Conservation (phyloP, 2,888 invertebrate genomes). For the Tenthredo scrophulariae region DNA sequence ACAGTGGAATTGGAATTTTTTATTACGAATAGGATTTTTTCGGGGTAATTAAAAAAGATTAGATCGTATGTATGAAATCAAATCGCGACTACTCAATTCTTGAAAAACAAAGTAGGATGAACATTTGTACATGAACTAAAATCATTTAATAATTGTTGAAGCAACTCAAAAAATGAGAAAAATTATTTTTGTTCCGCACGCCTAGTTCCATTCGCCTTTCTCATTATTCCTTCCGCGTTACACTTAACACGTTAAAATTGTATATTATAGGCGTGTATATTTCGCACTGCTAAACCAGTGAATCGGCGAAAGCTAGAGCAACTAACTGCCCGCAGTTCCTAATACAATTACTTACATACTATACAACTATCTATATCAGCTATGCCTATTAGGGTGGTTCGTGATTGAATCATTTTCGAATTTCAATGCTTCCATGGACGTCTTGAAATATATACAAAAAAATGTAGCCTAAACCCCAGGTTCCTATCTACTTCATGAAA, state of each 20-base stretch:
- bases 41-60: neutral
- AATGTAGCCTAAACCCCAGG: too few species aligned
- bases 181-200: slow-evolving; percentile 10
- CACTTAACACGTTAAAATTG: neutral
- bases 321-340: slow-evolving; percentile 23
- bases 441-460: too few species aligned
- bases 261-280: neutral
- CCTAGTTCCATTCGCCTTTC: slow-evolving; percentile 40
- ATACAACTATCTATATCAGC: neutral
- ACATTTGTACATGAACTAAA: neutral
- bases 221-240: slow-evolving; percentile 38
- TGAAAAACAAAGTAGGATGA: neutral
- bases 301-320: slow-evolving; percentile 51
- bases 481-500: too few species aligned
- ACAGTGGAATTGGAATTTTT: neutral
- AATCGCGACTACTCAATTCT: too few species aligned
- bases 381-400: neutral
- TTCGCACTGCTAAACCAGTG: neutral
- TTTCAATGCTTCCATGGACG: too few species aligned
- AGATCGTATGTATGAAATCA: too few species aligned
- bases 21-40: neutral
- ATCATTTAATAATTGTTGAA: neutral
- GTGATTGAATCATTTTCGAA: too few species aligned
- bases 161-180: neutral
- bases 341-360: neutral